Conservation (phyloP, 2,888 invertebrate species). For the Drosophila hawaiiensis region DNA sequence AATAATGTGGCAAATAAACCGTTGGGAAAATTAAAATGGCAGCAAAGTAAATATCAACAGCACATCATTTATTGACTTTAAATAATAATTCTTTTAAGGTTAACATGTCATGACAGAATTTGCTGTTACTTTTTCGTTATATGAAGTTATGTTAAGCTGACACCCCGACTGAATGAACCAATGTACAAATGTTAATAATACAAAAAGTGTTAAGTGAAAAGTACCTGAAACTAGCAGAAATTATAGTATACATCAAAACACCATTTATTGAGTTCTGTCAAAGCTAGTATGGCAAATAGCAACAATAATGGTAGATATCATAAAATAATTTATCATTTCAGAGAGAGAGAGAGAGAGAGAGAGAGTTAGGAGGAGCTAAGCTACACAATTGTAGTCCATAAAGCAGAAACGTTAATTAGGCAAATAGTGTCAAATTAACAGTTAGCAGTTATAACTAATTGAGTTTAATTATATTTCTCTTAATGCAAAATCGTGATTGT, state of each 20-base stretch:
- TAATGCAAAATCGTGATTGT: neutral
- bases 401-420: neutral
- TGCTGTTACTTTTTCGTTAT: neutral
- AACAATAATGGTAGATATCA: neutral
- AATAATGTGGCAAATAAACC: neutral
- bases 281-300: neutral
- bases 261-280: neutral
- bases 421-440: neutral
- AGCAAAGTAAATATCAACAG: neutral
- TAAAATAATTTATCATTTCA: neutral
- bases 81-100: neutral
- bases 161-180: no score
- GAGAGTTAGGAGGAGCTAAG: fast-evolving
- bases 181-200: neutral
- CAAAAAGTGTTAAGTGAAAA: no score
- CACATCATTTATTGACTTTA: neutral
- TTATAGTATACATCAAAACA: neutral
- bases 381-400: neutral
- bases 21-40: neutral
- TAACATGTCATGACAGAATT: neutral
- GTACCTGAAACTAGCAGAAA: neutral
- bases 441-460: neutral
- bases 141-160: neutral
- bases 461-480: neutral
- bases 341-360: neutral